Conservation (phyloP, 2,888 invertebrate genomes). For the Cheilosia vulpina region DNA sequence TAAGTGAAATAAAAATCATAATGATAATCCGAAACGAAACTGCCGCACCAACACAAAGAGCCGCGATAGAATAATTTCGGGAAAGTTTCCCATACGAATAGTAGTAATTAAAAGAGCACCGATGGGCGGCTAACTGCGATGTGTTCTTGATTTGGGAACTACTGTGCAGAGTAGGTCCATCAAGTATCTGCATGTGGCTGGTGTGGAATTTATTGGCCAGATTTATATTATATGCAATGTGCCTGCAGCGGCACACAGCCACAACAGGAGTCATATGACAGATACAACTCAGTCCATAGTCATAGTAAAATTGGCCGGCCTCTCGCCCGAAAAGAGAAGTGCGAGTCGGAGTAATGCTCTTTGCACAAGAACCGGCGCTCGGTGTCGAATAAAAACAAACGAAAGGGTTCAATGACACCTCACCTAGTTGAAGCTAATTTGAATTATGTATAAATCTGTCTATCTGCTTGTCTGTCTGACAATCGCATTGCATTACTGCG, state of each 20-base stretch:
- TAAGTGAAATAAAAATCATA: conserved; percentile 43
- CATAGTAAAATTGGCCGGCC: background rate
- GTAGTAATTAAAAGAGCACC: background rate
- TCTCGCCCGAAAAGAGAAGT: conserved; percentile 2
- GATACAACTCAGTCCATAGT: background rate
- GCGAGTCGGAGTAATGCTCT: conserved; percentile 1
- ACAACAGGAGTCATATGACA: conserved; percentile 12
- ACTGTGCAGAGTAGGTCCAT: conserved; percentile 14
- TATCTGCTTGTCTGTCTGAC: conserved; percentile 31
- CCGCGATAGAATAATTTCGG: conserved; percentile 26
- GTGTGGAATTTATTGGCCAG: conserved; percentile 10
- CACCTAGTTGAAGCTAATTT: conserved; percentile 55
- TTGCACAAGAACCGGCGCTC: background rate
- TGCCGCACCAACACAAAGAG: conserved; percentile 9
- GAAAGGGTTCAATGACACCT: conserved; percentile 56
- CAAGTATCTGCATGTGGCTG: conserved; percentile 20
- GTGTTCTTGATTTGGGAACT: conserved; percentile 42
- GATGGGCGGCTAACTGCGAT: background rate
- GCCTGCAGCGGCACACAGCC: conserved; percentile 36
- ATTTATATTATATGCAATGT: conserved; percentile 21
- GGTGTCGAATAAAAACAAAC: conserved; percentile 41
- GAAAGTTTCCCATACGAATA: conserved; percentile 40
- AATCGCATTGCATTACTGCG: conserved; percentile 52
- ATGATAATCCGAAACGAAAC: conserved; percentile 50
- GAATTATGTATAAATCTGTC: conserved; percentile 47